Evolutionary conservation across 2,113 vertebrate species (phyloP).

Genomic region (Rostratula benghalensis): DNA sequence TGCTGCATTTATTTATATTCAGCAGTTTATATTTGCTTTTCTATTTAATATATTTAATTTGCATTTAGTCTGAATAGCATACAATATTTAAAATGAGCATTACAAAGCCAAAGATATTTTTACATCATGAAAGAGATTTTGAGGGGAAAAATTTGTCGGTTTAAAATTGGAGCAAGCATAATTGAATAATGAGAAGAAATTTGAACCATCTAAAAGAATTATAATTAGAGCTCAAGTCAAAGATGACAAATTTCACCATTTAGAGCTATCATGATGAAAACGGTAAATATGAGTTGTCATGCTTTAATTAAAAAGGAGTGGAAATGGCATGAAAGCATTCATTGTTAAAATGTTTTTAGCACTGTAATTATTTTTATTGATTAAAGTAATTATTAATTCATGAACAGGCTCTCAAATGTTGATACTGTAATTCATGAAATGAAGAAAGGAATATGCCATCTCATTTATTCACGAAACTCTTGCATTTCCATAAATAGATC

Average conservation of each 20-base stretch:
- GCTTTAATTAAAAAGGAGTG: constrained; percentile 64
- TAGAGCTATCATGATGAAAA: constrained; percentile 53
- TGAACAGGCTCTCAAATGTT: constrained; percentile 68
- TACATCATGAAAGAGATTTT: constrained; percentile 34
- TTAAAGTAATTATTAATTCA: constrained; percentile 74
- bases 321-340: constrained; percentile 32
- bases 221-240: constrained; percentile 60
- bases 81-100: constrained; percentile 4
- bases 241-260: constrained; percentile 60
- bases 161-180: constrained; percentile 59
- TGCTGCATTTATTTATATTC: constrained; percentile 37
- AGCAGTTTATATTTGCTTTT: constrained; percentile 32
- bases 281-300: constrained; percentile 51
- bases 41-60: constrained; percentile 29
- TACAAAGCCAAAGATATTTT: not conserved
- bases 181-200: constrained; percentile 58
- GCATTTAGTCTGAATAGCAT: not conserved
- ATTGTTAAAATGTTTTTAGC: constrained; percentile 64
- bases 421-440: constrained; percentile 63
- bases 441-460: constrained; percentile 51
- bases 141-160: not conserved
- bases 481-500: constrained; percentile 40
- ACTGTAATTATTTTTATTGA: constrained; percentile 68
- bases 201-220: constrained; percentile 44
- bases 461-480: constrained; percentile 54